Percentiles rank a stretch among this genome's conserved stretches.
Conservation (phyloP, 2,113 vertebrate genomes). For the Desmodus rotundus region DNA sequence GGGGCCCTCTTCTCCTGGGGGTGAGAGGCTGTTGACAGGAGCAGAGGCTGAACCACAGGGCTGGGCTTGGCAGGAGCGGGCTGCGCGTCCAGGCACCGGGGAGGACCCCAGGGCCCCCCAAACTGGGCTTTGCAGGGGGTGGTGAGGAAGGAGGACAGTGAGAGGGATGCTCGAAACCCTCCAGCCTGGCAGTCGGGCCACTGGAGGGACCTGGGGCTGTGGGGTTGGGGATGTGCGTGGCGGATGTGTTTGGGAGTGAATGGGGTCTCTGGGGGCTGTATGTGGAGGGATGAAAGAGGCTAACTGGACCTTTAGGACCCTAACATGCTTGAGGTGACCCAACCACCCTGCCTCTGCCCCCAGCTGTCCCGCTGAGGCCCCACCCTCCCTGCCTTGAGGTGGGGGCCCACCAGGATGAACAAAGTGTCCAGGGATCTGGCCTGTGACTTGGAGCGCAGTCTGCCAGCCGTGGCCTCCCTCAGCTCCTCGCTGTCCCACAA, state of each 20-base stretch:
- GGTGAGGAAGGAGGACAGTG: not conserved
- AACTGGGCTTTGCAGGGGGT: not conserved
- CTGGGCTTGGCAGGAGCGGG: not conserved
- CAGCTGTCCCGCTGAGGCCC: slow-evolving; percentile 39
- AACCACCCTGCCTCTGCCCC: not conserved
- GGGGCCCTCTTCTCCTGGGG: slow-evolving; percentile 38
- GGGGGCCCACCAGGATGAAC: slow-evolving; percentile 79
- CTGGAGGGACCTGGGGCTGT: not conserved
- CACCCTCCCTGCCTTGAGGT: not conserved
- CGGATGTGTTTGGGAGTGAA: not conserved
- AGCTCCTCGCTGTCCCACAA: slow-evolving; percentile 87
- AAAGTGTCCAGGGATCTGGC: slow-evolving; percentile 58
- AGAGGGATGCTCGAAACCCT: not conserved
- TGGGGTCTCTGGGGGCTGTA: not conserved
- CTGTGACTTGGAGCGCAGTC: slow-evolving; percentile 86
- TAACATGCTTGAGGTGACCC: not conserved
- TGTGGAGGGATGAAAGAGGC: too few relatives aligned
- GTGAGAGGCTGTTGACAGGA: slow-evolving; percentile 42
- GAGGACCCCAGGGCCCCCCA: not conserved
- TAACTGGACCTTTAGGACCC: not conserved
- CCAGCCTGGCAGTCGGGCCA: not conserved
- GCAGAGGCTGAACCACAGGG: not conserved
- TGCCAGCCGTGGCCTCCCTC: slow-evolving; percentile 91
- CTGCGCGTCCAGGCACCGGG: not conserved
- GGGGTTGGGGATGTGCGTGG: not conserved